Percentiles rank a stretch among this genome's conserved stretches.
Evolutionary conservation across 2,113 vertebrate genomes (phyloP).

Genomic region (Phaetusa simplex): DNA sequence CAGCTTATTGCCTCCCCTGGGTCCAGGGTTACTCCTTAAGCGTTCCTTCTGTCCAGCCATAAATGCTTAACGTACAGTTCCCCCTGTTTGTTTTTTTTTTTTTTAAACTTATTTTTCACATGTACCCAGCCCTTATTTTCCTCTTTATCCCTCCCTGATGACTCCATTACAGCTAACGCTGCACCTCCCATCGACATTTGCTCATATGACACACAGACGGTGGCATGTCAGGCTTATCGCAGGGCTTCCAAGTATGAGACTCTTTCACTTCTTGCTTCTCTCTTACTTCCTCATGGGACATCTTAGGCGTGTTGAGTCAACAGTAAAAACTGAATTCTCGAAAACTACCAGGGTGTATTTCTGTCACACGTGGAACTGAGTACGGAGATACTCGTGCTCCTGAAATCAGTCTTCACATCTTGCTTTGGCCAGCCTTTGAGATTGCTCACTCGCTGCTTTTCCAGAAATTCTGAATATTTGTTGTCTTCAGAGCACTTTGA

Average conservation of each 20-base stretch:
- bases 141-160: background rate
- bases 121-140: background rate
- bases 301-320: background rate
- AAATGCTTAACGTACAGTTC: background rate
- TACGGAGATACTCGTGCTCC: background rate
- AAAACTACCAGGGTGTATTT: background rate
- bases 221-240: background rate
- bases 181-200: background rate
- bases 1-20: background rate
- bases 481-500: background rate
- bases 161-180: background rate
- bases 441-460: background rate
- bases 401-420: background rate
- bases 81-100: background rate
- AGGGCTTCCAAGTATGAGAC: background rate
- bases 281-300: background rate
- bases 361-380: rapidly evolving
- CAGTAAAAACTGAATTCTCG: background rate
- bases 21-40: background rate
- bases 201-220: background rate
- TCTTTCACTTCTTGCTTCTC: background rate
- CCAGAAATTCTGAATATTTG: background rate
- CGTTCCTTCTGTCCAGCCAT: background rate
- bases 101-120: background rate
- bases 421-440: background rate